phyloP scores from a whole-genome alignment of 2,113 vertebrate genomes.

The Ptychochromis oligacanthus region DNA sequence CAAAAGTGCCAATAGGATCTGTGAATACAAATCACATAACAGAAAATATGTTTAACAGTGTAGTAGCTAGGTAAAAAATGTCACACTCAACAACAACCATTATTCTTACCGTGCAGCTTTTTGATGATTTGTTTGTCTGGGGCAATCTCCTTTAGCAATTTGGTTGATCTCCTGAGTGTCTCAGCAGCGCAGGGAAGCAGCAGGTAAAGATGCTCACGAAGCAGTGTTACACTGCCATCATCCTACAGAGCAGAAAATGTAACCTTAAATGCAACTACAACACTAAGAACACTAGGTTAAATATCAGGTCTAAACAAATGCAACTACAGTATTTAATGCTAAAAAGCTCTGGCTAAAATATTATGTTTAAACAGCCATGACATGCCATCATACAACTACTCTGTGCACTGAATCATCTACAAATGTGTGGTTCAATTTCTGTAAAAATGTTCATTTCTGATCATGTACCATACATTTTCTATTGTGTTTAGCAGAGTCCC shows the following conservation, averaged over 20 bases:
- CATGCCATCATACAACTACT: background rate
- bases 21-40: background rate
- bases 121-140: slow-evolving; percentile 79
- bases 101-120: slow-evolving; percentile 81
- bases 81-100: background rate
- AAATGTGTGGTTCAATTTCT: background rate
- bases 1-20: background rate
- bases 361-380: background rate
- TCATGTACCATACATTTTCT: background rate
- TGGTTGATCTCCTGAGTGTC: slow-evolving; percentile 80
- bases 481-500: background rate
- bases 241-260: slow-evolving; percentile 62
- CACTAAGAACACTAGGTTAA: background rate
- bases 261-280: background rate
- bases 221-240: slow-evolving; percentile 78
- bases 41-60: background rate
- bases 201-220: slow-evolving; percentile 81
- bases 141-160: slow-evolving; percentile 79
- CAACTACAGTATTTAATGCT: too few relatives aligned
- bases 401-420: background rate
- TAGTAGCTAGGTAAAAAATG: background rate
- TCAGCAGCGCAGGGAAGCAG: slow-evolving; percentile 81
- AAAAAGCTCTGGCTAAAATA: background rate
- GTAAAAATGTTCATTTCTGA: background rate
- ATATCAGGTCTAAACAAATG: background rate